Base-by-base conservation (phyloP, 1,140 invertebrate genomes). In the Dolichoris vasculosae region DNA sequence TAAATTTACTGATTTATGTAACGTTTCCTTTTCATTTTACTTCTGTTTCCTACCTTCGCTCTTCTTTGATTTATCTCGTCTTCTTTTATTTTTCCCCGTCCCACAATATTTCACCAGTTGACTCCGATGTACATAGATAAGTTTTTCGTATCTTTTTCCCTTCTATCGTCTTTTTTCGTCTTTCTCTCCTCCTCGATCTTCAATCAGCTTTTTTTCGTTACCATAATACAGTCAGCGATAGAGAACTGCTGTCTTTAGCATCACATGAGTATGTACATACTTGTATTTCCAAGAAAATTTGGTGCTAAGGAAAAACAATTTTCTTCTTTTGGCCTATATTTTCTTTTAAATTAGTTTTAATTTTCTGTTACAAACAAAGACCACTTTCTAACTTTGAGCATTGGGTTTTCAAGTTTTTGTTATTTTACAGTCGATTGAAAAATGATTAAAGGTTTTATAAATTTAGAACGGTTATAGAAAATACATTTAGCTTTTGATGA, bases 11-110 rank as follows among this genome's bases (percentile, higher is more conserved):
- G 20, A 32, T 69, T 69, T 73, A 32, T 11, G 23, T 35, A 38
- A 69, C 17, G 35, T n/a, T 73, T 76, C 32, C 40, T 46, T 83
- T 67, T 82, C 30, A 30, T 88, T 81, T 83, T 87, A 51, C 48
- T 80, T 86, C 15, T 17, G 32, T 69, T 81, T 81, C n/a, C 80
- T 73, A 17, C 69, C 64, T 71, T 15, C 46, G 3, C 23, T 80
- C 9, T 15, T 51, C 51, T 38, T 55, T 26, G 63, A 81, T 67
- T 69, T 67, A 81, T 81, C 63, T 67, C n/a, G 9, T 46, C 11
- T 67, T 35, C 43, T 46, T 80, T 26, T 43, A 64, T 80, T 80
- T 46, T 64, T 67, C 40, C 17, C 40, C 23, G 40, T 30, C 23
- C 26, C 20, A 38, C n/a, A 2, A 43, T 30, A 67, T 46, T 69